A percentile compares a stretch with the other conserved stretches of the same genome.
These are phyloP conservation scores for Nomada fabriciana DNA, from an alignment of 2,888 invertebrate species.

Conservation along the genomic window DNA sequence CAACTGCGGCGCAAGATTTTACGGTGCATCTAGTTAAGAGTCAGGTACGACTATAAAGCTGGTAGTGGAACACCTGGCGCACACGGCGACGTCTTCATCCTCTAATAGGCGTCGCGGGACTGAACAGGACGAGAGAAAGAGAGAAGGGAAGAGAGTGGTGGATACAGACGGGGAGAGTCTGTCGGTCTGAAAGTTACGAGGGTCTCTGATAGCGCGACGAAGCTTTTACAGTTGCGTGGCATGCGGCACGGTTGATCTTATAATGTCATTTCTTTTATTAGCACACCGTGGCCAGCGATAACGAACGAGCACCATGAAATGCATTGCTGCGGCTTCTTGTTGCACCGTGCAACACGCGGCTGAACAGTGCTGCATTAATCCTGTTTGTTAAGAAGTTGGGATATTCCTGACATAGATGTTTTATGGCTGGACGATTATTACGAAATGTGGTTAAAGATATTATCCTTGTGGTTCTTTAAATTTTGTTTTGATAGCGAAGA, in stretches of 20 bases:
- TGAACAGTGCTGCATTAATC: too few relatives aligned
- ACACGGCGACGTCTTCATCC: conserved; percentile 53
- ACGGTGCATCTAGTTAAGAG: conserved; percentile 38
- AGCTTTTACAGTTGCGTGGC: conserved; percentile 39
- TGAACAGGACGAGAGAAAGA: neutral
- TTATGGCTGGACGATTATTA: too few relatives aligned
- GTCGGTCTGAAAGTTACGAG: conserved; percentile 33
- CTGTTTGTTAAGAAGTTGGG: too few relatives aligned
- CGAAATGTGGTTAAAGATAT: too few relatives aligned
- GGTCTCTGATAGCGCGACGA: conserved; percentile 29
- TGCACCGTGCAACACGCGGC: neutral
- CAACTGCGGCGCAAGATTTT: conserved; percentile 25
- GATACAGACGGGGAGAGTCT: too few relatives aligned
- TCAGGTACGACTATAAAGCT: conserved; percentile 35
- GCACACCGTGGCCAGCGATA: conserved; percentile 32
- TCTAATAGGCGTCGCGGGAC: conserved; percentile 36
- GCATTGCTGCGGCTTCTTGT: conserved; percentile 19
- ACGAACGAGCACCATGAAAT: conserved; percentile 27
- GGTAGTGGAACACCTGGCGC: conserved; percentile 46
- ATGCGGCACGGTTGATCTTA: conserved; percentile 48
- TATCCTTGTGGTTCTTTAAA: too few relatives aligned
- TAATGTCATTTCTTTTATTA: conserved; percentile 58
- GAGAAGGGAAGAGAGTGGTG: neutral
- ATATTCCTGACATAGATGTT: too few relatives aligned
- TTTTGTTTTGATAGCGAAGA: too few relatives aligned